phyloP scores from a whole-genome alignment of 2,797 vertebrate species.

The Pangasius djambal region DNA sequence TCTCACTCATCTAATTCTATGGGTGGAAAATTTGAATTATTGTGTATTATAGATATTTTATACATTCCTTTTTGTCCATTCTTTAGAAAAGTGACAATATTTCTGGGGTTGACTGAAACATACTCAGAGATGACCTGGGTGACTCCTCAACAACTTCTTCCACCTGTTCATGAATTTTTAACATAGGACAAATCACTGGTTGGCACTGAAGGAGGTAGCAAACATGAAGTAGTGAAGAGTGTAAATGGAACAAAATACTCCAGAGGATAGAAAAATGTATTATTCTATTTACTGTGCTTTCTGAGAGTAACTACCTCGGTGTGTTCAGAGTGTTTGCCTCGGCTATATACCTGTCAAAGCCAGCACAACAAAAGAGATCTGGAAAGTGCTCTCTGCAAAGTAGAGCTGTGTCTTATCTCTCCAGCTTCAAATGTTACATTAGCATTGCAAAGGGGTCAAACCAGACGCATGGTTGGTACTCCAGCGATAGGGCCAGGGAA shows the following conservation, averaged over 20 bases:
- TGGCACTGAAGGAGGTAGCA: not conserved
- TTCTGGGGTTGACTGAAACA: not conserved
- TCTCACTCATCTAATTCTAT: not conserved
- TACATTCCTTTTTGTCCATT: not conserved
- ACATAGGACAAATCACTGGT: constrained; percentile 11
- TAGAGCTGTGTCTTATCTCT: constrained; percentile 40
- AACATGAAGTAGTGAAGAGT: not conserved
- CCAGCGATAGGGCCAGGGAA: not conserved
- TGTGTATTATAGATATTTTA: not conserved
- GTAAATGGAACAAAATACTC: constrained; percentile 14
- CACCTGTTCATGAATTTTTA: constrained; percentile 14
- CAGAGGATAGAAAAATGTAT: not conserved
- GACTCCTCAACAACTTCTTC: not conserved
- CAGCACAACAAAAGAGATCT: constrained; percentile 1
- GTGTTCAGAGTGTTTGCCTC: constrained; percentile 9
- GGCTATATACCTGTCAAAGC: constrained; percentile 19
- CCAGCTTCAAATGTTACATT: constrained; percentile 48
- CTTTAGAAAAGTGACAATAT: not conserved
- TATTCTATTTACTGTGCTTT: constrained; percentile 22
- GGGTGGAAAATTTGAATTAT: not conserved
- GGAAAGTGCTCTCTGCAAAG: constrained; percentile 10
- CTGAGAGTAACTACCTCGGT: constrained; percentile 1
- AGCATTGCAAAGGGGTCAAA: constrained; percentile 43
- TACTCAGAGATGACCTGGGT: not conserved
- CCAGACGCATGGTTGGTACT: not conserved